Percentiles rank a stretch among this genome's conserved stretches.
Evolutionary conservation across 30 jellyfish, hydroid and myxozoan species (phyloP).

Genomic region (Pseudorhiza aurosa): DNA sequence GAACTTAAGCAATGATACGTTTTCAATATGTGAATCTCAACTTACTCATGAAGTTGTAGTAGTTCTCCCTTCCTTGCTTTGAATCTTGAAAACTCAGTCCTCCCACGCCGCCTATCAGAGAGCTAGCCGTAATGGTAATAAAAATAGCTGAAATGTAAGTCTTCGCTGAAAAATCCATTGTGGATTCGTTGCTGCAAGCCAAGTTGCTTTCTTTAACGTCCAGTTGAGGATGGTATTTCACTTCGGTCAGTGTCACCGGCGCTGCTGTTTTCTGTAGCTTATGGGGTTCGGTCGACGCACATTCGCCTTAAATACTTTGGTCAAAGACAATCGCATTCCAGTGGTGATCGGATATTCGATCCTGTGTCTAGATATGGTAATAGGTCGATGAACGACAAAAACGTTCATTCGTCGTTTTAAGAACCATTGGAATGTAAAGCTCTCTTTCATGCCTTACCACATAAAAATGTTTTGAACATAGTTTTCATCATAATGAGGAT

Average conservation of each 20-base stretch:
- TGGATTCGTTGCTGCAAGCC: neutral
- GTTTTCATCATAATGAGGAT: neutral
- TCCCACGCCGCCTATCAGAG: neutral
- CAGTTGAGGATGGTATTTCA: neutral
- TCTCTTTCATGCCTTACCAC: constrained; percentile 4
- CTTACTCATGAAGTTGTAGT: constrained; percentile 62
- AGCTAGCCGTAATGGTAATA: neutral
- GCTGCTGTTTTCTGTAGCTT: too few species aligned
- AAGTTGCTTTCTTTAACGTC: neutral
- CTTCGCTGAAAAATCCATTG: neutral
- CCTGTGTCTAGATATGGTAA: constrained; percentile 25
- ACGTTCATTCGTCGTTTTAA: neutral
- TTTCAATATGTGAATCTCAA: too few species aligned
- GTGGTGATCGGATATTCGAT: constrained; percentile 22
- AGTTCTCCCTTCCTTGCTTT: constrained; percentile 61
- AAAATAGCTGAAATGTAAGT: neutral
- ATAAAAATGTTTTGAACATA: neutral
- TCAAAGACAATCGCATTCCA: constrained; percentile 41
- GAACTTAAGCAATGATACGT: too few species aligned
- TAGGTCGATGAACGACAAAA: neutral
- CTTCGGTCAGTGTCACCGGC: neutral
- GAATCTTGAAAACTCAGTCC: constrained; percentile 64
- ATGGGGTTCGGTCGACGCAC: too few species aligned
- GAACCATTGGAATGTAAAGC: constrained; percentile 16
- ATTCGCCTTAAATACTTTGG: constrained; percentile 15